Conservation (phyloP, 1,140 invertebrate genomes). For the Oryzaephilus surinamensis region DNA sequence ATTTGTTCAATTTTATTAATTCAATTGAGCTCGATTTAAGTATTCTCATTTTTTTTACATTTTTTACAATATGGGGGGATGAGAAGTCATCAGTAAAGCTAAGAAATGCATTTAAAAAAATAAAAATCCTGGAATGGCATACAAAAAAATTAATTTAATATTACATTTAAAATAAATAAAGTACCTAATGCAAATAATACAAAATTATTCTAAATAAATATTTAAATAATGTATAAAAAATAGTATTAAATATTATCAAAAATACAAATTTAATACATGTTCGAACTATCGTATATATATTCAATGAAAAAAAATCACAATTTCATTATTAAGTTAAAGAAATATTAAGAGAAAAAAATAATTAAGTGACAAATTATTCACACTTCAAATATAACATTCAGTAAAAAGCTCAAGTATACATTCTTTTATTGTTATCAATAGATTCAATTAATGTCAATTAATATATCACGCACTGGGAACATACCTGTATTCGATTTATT, state of each 20-base stretch:
- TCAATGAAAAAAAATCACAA: slow-evolving; percentile 15
- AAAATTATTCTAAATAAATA: slow-evolving; percentile 17
- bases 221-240: slow-evolving; percentile 14
- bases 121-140: no score
- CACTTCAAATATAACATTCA: no score
- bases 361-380: no score
- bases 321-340: slow-evolving; percentile 10
- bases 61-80: slow-evolving; percentile 18
- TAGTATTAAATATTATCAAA: slow-evolving; percentile 17
- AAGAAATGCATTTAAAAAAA: no score
- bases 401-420: slow-evolving; percentile 10
- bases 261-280: slow-evolving; percentile 17
- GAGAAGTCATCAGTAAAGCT: no score
- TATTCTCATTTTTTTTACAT: slow-evolving; percentile 20
- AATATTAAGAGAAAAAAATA: no score
- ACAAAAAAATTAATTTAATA: no score
- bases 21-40: slow-evolving; percentile 23
- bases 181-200: slow-evolving; percentile 11
- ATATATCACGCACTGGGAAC: slow-evolving; percentile 26
- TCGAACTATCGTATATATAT: no score
- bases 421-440: slow-evolving; percentile 2
- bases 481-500: slow-evolving; percentile 20
- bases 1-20: no score
- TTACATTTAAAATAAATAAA: slow-evolving; percentile 16
- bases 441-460: slow-evolving; percentile 9